Evolutionary conservation across 2,797 vertebrate genomes (phyloP), one percentile per base, ranked within the genome.

Genomic region (Gambusia yucatana): DNA sequence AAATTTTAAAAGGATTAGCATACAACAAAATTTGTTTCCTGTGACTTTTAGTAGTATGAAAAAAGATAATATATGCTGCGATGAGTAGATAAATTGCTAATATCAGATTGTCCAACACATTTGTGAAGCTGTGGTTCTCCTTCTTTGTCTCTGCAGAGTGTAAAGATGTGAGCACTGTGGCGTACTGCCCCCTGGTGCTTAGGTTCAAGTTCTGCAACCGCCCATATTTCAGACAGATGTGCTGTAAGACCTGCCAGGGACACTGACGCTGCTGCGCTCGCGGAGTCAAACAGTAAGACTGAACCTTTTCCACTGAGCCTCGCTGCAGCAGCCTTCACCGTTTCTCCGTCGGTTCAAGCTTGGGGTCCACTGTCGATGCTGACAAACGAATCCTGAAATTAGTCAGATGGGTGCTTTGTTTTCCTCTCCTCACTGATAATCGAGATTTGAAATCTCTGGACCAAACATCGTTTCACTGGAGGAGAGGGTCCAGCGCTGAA

Each of bases 121-220:
- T 71, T 43, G 67, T 77, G 1, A 61, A 72, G 5, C 46, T 13
- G 1, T 72, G 43, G 41, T 33, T 73, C 47, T 52, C 57, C 52
- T 9, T 84, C 17, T 83, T 10, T 82, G 52, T 89, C 50, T 81
- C 41, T 86, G 55, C 81, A 95, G 98, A 99, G 94, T 99, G 98
- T 95, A 99, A 98, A 97, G 98, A 99, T 95, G 98, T 99, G 96
- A 99, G 98, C 97, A 99, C 97, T 94, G 98, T 99, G 91, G 98
- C 98, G 77, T 99, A 99, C 96, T 99, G 98, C 96, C 98, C 98
- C 82, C 97, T 99, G 93, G 98, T 99, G 96, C 96, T 99, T 93
- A 98, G 98, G 95, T 99, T 99, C 88, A 98, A 98, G 95, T 99
- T 99, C 96, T 99, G 98, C 96, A 98, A 97, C 95, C 96, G 98